phyloP scores from a whole-genome alignment of 2,113 vertebrate genomes.

The Sakesphorus luctuosus region DNA sequence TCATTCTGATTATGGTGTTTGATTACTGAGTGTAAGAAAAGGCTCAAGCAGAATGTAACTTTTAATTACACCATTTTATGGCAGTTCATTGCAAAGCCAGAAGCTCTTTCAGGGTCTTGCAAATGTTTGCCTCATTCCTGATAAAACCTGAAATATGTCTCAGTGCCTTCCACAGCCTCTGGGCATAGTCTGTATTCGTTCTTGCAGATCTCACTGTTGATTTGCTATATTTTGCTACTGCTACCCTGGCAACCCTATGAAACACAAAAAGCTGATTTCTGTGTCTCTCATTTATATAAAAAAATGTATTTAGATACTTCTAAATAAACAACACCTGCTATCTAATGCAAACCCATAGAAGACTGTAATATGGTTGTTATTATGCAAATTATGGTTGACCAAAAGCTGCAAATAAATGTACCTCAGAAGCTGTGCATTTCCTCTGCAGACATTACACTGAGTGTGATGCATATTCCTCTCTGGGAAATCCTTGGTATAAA shows the following conservation, averaged over 20 bases:
- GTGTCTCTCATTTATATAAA: not conserved
- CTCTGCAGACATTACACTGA: not conserved
- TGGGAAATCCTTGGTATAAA: not conserved
- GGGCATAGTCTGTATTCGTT: slow-evolving; percentile 56
- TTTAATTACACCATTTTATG: slow-evolving; percentile 62
- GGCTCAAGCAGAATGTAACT: slow-evolving; percentile 53
- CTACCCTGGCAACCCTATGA: slow-evolving; percentile 53
- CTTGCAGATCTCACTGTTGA: slow-evolving; percentile 43
- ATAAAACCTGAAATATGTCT: slow-evolving; percentile 60
- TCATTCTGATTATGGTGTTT: slow-evolving; percentile 29
- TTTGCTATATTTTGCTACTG: slow-evolving; percentile 58
- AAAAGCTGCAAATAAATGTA: not conserved
- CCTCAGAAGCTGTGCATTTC: not conserved
- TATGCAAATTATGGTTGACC: not conserved
- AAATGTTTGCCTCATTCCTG: slow-evolving; percentile 54
- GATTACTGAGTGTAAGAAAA: slow-evolving; percentile 56
- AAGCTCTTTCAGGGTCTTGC: slow-evolving; percentile 4
- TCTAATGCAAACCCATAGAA: not conserved
- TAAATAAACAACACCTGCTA: slow-evolving; percentile 26
- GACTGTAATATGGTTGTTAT: not conserved
- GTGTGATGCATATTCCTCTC: not conserved
- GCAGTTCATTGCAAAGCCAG: slow-evolving; percentile 39
- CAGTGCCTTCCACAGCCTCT: slow-evolving; percentile 43
- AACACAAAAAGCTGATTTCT: slow-evolving; percentile 50
- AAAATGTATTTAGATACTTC: not conserved